Base-by-base conservation (phyloP, 2,888 invertebrate genomes). In the Cantharis rustica region DNA sequence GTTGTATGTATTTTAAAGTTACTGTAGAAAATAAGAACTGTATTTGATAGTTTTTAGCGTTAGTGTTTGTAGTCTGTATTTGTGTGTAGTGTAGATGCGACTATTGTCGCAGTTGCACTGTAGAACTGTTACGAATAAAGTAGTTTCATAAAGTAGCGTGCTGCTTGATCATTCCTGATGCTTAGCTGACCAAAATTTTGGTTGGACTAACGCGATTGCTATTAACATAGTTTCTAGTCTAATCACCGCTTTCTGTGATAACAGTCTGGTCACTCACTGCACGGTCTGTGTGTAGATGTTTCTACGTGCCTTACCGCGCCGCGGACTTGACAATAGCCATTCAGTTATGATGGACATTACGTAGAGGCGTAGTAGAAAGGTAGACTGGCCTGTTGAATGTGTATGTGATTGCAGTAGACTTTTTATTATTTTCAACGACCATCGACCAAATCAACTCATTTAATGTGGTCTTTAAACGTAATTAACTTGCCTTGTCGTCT, bases 61-160 rank as follows among this genome's bases (percentile, higher is more conserved):
- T 87, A 87, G 87, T 86, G 86, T 82, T 86, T 85, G 88, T 88
- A 88, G 88, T 84, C 85, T 87, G 88, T 88, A 88, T 87, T 83
- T 86, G 87, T 88, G 87, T 87, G 88, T 88, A 88, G 88, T 86
- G 87, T 88, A 88, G 88, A 83, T 84, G 86, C 83, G 81, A 79
- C 78, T 26, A 79, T 72, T 74, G 86, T 84, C 86, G 86, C 86
- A 84, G 82, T 86, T 89, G 89, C 89, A 89, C 89, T 89, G 89
- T 89, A 88, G 88, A 88, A 88, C 88, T 87, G 88, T 89, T 89
- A 87, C 86, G 86, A 89, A 89, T 89, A 90, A 90, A 89, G 89
- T 90, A 90, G 90, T 89, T 89, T 88, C 87, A 88, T 88, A 88
- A 88, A 89, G 89, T 89, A 89, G 89, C 87, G 86, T 87, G 88